A percentile compares a stretch with the other conserved stretches of the same genome.
These are phyloP conservation scores for Stegophylla sp. DNA, from an alignment of 2,888 invertebrate genomes.

Conservation along the genomic window DNA sequence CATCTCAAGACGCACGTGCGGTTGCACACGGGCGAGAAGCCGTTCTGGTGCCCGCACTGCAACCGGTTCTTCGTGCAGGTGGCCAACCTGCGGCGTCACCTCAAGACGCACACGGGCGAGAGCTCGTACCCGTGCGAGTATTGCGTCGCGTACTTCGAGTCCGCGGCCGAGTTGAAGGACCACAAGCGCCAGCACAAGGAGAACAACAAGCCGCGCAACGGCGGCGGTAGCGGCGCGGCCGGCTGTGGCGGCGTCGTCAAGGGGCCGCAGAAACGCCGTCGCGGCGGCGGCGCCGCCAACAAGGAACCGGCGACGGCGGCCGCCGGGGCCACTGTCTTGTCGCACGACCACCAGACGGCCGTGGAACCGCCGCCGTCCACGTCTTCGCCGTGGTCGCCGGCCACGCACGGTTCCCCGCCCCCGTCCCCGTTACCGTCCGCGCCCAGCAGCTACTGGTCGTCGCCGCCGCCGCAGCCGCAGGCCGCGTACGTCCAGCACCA, in stretches of 20 bases:
- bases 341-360: background rate
- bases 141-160: conserved; percentile 49
- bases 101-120: conserved; percentile 91
- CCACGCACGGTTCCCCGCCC: conserved; percentile 63
- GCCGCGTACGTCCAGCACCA: conserved; percentile 59
- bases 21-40: conserved; percentile 90
- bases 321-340: background rate
- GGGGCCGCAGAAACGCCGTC: conserved; percentile 60
- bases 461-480: conserved; percentile 42
- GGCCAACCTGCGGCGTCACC: conserved; percentile 85
- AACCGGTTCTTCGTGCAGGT: conserved; percentile 93
- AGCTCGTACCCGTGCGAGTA: conserved; percentile 74
- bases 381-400: conserved; percentile 22
- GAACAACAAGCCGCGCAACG: conserved; percentile 35
- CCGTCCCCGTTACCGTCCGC: conserved; percentile 69
- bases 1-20: conserved; percentile 92
- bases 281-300: conserved; percentile 16
- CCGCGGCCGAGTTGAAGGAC: conserved; percentile 34
- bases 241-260: conserved; percentile 62
- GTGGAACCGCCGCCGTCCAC: conserved; percentile 10
- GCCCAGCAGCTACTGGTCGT: conserved; percentile 65
- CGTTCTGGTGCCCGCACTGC: conserved; percentile 89
- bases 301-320: background rate
- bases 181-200: conserved; percentile 48
- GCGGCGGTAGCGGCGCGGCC: conserved; percentile 61